Base-by-base conservation (phyloP, 1,140 invertebrate genomes). In the Hypothenemus hampei region DNA sequence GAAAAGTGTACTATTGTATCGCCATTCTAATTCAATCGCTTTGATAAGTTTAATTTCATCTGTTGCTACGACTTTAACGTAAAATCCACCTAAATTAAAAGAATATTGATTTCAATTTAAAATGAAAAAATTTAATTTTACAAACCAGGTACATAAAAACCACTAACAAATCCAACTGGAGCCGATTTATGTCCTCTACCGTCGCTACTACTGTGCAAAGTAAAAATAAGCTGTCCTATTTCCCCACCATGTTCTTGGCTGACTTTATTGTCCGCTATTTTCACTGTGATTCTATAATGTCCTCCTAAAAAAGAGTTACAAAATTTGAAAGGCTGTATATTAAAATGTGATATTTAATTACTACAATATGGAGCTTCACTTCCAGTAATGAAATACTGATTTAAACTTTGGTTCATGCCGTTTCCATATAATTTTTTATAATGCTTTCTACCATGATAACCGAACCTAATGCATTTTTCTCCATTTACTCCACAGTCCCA, bases 221-320 rank as follows among this genome's bases (percentile, higher is more conserved):
- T 79, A 11, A 91, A 72, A 1, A 78, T 75, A 37, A 89, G 77
- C 53, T 78, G 80, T 2, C 89, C 88, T 0, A 89, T 79, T 66
- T 91, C 88, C 0, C 88, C 87, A 1, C 87, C 86, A 61, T 91
- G 84, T 13, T 76, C 69, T 39, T 77, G 65, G 63, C 86, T 89
- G 60, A 84, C 82, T 13, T 79, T 73, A 1, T 84, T 83, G 48
- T 82, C 81, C 0, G 88, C 88, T 21, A 90, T 81, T 26, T 81
- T 82, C 23, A 90, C 75, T 0, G 78, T 82, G 1, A 91, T 75
- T 63, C 81, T 78, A 58, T 91, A 90, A 66, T 92, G 87, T 6
- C 77, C 79, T 45, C 78, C 87, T 89, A 70, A 31, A 75, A 46
- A 46, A 41, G 31, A 50, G 0, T 45, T 41, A 51, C 29, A 19